Base-by-base conservation (phyloP, 2,113 vertebrate species). In the Neotragus pygmaeus region DNA sequence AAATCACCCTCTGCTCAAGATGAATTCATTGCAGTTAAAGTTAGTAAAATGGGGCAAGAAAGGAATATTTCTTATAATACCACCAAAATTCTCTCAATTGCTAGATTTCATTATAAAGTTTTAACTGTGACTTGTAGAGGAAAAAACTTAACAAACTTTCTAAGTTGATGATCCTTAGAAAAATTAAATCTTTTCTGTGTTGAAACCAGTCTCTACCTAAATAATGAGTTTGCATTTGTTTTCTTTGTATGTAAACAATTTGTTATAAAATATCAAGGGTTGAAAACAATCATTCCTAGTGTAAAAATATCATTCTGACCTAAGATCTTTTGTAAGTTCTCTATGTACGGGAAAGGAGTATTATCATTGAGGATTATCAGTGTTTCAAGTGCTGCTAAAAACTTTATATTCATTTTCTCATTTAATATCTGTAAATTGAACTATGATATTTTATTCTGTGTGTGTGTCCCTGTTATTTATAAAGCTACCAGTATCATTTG, bases 51-150 rank as follows among this genome's bases (percentile, higher is more conserved):
- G 8, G 19, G 49, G 6, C 15, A 45, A 70, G 75, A 66, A 88
- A 85, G 82, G 39, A 85, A 88, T 58, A 64, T 64, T 84, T 96
- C 47, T 88, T 57, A n/a, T 57, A 75, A 30, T 51, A 66, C 27
- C 55, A 88, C 51, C n/a, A 27, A 55, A 64, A n/a, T 43, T 87
- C 23, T 96, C 75, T 81, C 33, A 70, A 25, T 80, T 77, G 5
- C 57, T 96, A 88, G 43, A 36, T 93, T 96, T 88, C 23, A 88
- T 25, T 49, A 57, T 73, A 75, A 86, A 77, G 70, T 36, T 96
- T 55, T 64, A 81, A 78, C 78, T 88, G 45, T 91, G 19, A 86
- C 57, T 94, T 55, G 47, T 62, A 84, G 88, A 88, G 25, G 66
- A 28, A 78, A 83, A 86, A 80, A 25, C 27, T 39, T 87, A 15